phyloP scores from a whole-genome alignment of 2,113 vertebrate genomes.

The Cavia porcellus region DNA sequence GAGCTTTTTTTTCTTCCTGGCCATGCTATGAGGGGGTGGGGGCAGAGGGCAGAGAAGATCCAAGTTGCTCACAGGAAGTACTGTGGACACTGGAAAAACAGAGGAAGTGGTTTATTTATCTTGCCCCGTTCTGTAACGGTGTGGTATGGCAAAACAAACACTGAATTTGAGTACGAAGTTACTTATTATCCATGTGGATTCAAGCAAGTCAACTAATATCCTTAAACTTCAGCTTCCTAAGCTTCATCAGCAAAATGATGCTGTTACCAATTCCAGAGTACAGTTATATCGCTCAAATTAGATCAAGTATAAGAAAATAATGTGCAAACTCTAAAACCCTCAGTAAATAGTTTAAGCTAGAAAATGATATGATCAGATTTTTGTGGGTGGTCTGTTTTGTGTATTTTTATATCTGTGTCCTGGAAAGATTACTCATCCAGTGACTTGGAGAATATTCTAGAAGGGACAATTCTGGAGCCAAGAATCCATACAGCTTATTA shows the following conservation, averaged over 20 bases:
- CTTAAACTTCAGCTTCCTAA: slow-evolving; percentile 22
- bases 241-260: not conserved
- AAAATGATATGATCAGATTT: not conserved
- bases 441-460: not conserved
- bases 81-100: slow-evolving; percentile 34
- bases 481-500: not conserved
- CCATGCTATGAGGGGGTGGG: not conserved
- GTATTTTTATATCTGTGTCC: not conserved
- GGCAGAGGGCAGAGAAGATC: not conserved
- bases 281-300: not conserved
- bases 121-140: not conserved
- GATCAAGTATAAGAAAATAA: not conserved
- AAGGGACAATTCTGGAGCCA: not conserved
- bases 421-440: not conserved
- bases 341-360: not conserved
- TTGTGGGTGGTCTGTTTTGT: not conserved
- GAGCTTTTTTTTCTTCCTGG: not conserved
- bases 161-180: not conserved
- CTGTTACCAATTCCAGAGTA: not conserved
- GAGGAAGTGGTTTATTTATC: slow-evolving; percentile 44
- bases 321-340: not conserved
- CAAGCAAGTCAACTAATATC: not conserved
- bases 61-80: slow-evolving; percentile 25
- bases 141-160: not conserved
- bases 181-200: slow-evolving; percentile 35